phyloP scores from a whole-genome alignment of 2,113 vertebrate genomes.

The Myiozetetes cayanensis region DNA sequence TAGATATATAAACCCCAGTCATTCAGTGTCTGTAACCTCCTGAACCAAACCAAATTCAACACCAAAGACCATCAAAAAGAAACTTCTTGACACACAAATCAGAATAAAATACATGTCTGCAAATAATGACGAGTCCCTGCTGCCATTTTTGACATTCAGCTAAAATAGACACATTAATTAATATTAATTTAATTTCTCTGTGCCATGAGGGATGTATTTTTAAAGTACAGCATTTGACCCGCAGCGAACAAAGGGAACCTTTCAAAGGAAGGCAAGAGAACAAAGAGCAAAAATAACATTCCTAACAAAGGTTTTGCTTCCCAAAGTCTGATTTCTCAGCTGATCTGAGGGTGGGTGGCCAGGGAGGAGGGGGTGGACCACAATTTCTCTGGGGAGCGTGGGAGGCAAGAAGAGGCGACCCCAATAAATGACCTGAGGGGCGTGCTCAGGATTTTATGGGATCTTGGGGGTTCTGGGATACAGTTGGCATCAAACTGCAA shows the following conservation, averaged over 20 bases:
- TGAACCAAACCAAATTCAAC: neutral
- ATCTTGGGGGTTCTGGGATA: conserved; percentile 10
- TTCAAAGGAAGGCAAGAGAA: neutral
- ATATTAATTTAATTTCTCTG: neutral
- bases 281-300: conserved; percentile 25
- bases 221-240: neutral
- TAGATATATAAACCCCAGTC: neutral
- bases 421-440: neutral
- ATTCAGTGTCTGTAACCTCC: neutral
- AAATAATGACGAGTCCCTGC: neutral
- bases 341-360: conserved; percentile 54
- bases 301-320: neutral
- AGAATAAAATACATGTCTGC: neutral
- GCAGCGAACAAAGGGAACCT: neutral
- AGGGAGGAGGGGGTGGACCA: neutral
- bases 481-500: neutral
- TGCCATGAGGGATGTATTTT: neutral
- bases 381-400: neutral
- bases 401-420: conserved; percentile 26
- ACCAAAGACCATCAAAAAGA: neutral
- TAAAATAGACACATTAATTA: neutral
- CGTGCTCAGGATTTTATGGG: neutral
- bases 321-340: conserved; percentile 47
- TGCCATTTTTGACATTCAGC: neutral
- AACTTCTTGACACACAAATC: neutral